These are phyloP conservation scores for Cosmia pyralina DNA, from an alignment of 2,888 invertebrate genomes.

Conservation along the genomic window DNA sequence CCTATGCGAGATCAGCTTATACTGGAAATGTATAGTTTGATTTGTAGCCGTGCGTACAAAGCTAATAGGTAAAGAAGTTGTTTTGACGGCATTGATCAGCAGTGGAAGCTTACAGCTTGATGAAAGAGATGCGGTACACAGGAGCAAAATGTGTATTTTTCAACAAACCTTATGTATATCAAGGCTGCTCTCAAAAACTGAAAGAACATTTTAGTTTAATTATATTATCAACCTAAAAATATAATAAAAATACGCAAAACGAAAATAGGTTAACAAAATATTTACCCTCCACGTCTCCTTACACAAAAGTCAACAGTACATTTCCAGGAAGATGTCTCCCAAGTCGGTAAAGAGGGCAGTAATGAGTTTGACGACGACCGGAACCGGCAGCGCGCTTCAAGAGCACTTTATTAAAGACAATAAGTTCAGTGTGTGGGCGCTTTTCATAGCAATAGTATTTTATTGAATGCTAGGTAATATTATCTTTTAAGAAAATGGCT, in stretches of 20 bases:
- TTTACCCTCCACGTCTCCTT: not conserved
- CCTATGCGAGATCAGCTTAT: no score
- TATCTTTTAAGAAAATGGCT: conserved; percentile 39
- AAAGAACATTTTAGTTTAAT: no score
- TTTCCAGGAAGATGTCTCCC: conserved; percentile 33
- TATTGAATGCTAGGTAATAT: conserved; percentile 39
- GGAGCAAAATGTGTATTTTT: no score
- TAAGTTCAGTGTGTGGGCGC: conserved; percentile 39
- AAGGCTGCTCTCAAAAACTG: no score
- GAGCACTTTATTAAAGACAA: conserved; percentile 61
- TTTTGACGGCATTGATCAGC: no score
- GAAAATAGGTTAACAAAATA: not conserved
- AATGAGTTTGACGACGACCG: conserved; percentile 63
- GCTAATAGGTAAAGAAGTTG: not conserved
- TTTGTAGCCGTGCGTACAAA: no score
- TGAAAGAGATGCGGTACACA: no score
- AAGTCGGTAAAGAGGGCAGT: conserved; percentile 58
- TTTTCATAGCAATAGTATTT: conserved; percentile 21
- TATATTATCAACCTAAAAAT: not conserved
- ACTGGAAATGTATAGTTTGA: no score
- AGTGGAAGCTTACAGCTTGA: not conserved
- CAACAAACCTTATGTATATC: no score
- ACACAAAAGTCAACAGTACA: conserved; percentile 25
- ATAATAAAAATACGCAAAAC: not conserved
- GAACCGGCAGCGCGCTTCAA: conserved; percentile 47